Percentiles rank a stretch among this genome's conserved stretches.
phyloP scores from a whole-genome alignment of 2,797 vertebrate genomes.

The Staurois parvus region DNA sequence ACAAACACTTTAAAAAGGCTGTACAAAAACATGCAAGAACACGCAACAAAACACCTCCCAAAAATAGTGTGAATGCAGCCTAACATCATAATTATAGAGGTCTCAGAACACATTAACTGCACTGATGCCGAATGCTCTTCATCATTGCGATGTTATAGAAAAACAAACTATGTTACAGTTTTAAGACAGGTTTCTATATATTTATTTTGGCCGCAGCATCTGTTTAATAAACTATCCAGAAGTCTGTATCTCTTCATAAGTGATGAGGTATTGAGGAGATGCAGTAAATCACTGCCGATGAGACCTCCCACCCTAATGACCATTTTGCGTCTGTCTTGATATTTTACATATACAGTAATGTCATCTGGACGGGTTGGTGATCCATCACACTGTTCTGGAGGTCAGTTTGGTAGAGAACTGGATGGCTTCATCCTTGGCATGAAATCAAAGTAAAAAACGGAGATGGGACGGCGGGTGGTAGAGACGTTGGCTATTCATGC shows the following conservation, averaged over 20 bases:
- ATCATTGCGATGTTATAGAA: not conserved
- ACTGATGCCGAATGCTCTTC: no score
- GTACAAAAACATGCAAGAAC: no score
- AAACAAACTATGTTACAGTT: no score
- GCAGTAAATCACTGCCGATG: not conserved
- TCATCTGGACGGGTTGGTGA: not conserved
- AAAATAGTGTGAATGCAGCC: no score
- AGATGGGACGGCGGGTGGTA: not conserved
- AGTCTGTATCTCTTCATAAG: not conserved
- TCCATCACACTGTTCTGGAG: not conserved
- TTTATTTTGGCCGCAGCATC: not conserved
- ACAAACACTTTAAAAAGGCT: no score
- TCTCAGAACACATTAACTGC: no score
- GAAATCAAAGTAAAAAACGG: conserved; percentile 20
- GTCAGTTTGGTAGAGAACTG: not conserved
- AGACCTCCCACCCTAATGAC: not conserved
- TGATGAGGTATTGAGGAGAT: not conserved
- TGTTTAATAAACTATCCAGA: not conserved
- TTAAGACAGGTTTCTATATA: not conserved
- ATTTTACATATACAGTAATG: not conserved
- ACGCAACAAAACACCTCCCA: no score
- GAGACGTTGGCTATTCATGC: not conserved
- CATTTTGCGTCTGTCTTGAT: not conserved
- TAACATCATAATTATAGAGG: no score
- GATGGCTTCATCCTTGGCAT: conserved; percentile 10